Base-by-base conservation (phyloP, 2,113 vertebrate species). In the Macquaria ambigua region DNA sequence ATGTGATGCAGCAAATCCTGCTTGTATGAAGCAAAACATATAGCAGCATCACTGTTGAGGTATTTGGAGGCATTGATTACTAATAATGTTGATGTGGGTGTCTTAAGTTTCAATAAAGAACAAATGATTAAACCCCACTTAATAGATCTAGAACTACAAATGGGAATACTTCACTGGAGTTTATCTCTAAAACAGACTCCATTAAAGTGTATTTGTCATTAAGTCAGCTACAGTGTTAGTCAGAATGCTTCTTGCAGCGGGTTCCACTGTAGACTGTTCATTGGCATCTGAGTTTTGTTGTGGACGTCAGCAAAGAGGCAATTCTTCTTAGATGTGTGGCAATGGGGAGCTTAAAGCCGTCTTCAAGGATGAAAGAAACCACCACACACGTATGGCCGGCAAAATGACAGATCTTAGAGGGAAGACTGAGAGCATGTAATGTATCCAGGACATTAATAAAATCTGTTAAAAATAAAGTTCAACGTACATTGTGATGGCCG, bases 261-360 rank as follows among this genome's bases (percentile, higher is more conserved):
- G 3, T 41, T 48, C 46, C 14, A 64, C 37, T 37, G 53, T 23
- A 18, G 31, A 53, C 7, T 25, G 21, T 52, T 69, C n/a, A 48
- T n/a, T 8, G 43, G 48, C 2, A 0, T 52, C 28, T 62, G 6
- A 14, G 5, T 53, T 43, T 67, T n/a, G 59, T 25, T 68, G 8
- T 34, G 6, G n/a, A 53, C 0, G 1, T 43, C 4, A 18, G 39
- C 5, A 0, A 2, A 46, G 39, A 28, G 18, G 7, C 18, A 11
- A 20, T 8, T 73, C n/a, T 8, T 73, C 18, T n/a, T n/a, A 25
- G 41, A 67, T 9, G 21, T 55, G 69, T 6, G 46, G n/a, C n/a
- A 68, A 8, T 0, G 1, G 10, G 11, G 39, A 25, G 39, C 12
- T 63, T 56, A 21, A 50, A 61, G 64, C 7, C 2, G 28, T 67